A percentile compares a stretch with the other conserved stretches of the same genome.
Conservation (phyloP, 2,113 vertebrate species). For the Paralichthys olivaceus region DNA sequence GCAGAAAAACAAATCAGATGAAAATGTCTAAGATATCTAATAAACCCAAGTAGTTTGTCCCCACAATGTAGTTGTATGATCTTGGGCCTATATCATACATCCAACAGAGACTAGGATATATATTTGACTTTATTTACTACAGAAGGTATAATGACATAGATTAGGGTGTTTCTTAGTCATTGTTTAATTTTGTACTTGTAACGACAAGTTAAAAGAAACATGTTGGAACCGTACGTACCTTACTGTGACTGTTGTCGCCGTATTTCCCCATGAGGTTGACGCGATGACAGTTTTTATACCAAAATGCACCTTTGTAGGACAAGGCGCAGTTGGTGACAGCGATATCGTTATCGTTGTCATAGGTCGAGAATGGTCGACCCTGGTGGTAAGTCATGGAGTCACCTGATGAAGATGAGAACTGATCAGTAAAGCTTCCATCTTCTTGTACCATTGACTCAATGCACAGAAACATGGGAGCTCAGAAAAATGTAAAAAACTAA, state of each 20-base stretch:
- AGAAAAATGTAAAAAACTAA: not conserved
- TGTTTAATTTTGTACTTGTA: not conserved
- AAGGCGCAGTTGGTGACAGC: constrained; percentile 97
- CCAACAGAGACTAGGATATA: too few species aligned
- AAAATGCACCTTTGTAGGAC: constrained; percentile 97
- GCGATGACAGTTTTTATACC: constrained; percentile 98
- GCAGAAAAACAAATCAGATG: not conserved
- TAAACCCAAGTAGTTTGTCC: not conserved
- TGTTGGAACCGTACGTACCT: constrained; percentile 79
- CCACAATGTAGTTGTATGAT: too few species aligned
- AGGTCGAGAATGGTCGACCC: constrained; percentile 94
- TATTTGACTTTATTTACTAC: too few species aligned
- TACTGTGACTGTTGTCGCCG: constrained; percentile 92
- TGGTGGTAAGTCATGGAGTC: constrained; percentile 97
- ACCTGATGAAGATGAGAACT: constrained; percentile 74
- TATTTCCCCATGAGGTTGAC: constrained; percentile 98
- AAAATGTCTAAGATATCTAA: not conserved
- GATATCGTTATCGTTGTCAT: constrained; percentile 93
- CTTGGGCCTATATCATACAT: too few species aligned
- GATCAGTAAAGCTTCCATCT: not conserved
- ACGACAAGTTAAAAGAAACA: not conserved
- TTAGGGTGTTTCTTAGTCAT: not conserved
- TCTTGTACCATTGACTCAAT: not conserved
- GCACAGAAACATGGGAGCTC: not conserved
- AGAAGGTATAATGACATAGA: too few species aligned